Evolutionary conservation across 2,888 invertebrate genomes (phyloP).

Genomic region (Calliphora vomitoria): DNA sequence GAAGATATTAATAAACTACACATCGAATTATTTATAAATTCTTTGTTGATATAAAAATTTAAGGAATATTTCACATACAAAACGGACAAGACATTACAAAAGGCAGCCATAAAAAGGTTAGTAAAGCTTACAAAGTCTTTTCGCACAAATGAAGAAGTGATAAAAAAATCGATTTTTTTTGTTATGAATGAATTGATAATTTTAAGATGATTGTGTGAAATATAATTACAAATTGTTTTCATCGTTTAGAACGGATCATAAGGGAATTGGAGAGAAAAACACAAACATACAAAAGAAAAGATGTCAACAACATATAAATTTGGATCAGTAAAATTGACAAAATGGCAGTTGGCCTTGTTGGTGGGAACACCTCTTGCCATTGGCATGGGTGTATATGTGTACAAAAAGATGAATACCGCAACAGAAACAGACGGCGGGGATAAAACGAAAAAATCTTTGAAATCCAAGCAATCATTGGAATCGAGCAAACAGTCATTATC

Average conservation of each 20-base stretch:
- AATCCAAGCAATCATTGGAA: slow-evolving; percentile 78
- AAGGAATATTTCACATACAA: not conserved
- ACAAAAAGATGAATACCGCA: slow-evolving; percentile 69
- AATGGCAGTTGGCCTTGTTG: slow-evolving; percentile 94
- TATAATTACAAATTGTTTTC: not conserved
- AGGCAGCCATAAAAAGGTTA: slow-evolving; percentile 22
- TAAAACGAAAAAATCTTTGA: slow-evolving; percentile 22
- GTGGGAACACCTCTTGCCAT: slow-evolving; percentile 93
- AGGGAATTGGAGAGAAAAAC: not conserved
- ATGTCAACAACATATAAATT: slow-evolving; percentile 78
- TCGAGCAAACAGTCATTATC: slow-evolving; percentile 87
- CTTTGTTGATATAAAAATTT: slow-evolving; percentile 9
- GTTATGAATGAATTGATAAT: slow-evolving; percentile 28
- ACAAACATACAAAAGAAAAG: slow-evolving; percentile 20
- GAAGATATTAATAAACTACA: not conserved
- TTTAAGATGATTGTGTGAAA: slow-evolving; percentile 18
- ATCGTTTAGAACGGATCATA: not conserved
- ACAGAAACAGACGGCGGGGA: not conserved
- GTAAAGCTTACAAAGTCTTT: slow-evolving; percentile 3
- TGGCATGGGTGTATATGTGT: slow-evolving; percentile 90
- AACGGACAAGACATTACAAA: not conserved
- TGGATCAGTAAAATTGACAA: slow-evolving; percentile 84
- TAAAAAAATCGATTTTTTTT: slow-evolving; percentile 60
- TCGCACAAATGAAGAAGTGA: slow-evolving; percentile 20
- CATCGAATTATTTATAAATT: slow-evolving; percentile 2